A percentile compares a stretch with the other conserved stretches of the same genome.
Evolutionary conservation across 2,888 invertebrate genomes (phyloP).

Genomic region (Busseola fusca): DNA sequence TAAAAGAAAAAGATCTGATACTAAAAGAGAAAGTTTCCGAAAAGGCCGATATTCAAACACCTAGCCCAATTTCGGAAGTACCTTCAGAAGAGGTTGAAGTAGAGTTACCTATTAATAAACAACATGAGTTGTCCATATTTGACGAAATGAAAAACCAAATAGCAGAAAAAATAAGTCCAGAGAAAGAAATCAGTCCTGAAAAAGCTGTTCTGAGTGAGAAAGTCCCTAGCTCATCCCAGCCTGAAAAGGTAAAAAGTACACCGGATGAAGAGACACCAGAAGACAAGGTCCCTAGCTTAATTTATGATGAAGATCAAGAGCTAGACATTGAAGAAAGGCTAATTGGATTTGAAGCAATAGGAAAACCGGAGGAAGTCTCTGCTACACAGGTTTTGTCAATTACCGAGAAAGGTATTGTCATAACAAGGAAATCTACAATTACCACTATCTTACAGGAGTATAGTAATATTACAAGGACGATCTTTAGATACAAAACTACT

Average conservation of each 20-base stretch:
- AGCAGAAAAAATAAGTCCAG: slow-evolving; percentile 12
- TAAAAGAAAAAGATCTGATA: neutral
- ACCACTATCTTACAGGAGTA: slow-evolving; percentile 57
- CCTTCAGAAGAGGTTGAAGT: neutral
- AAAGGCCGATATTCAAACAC: slow-evolving; percentile 18
- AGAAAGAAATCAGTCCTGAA: slow-evolving; percentile 9
- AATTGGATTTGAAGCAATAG: slow-evolving; percentile 58
- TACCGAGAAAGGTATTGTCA: slow-evolving; percentile 35
- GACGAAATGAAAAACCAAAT: slow-evolving; percentile 39
- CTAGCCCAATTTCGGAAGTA: slow-evolving; percentile 14
- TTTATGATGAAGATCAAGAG: slow-evolving; percentile 58
- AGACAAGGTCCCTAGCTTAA: slow-evolving; percentile 33
- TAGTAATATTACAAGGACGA: slow-evolving; percentile 50
- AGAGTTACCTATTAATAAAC: neutral
- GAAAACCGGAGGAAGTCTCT: slow-evolving; percentile 49
- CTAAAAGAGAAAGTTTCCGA: slow-evolving; percentile 37
- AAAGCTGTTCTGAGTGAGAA: slow-evolving; percentile 46
- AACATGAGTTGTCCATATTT: slow-evolving; percentile 38
- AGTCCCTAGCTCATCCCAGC: neutral
- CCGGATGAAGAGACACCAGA: slow-evolving; percentile 6
- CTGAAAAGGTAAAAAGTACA: neutral
- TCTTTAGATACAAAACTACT: slow-evolving; percentile 55
- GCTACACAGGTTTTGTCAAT: slow-evolving; percentile 27
- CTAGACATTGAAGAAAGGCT: slow-evolving; percentile 56
- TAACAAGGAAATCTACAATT: slow-evolving; percentile 42